Evolutionary conservation across 2,888 invertebrate species (phyloP).

Genomic region (Scelioninae gen. 2): DNA sequence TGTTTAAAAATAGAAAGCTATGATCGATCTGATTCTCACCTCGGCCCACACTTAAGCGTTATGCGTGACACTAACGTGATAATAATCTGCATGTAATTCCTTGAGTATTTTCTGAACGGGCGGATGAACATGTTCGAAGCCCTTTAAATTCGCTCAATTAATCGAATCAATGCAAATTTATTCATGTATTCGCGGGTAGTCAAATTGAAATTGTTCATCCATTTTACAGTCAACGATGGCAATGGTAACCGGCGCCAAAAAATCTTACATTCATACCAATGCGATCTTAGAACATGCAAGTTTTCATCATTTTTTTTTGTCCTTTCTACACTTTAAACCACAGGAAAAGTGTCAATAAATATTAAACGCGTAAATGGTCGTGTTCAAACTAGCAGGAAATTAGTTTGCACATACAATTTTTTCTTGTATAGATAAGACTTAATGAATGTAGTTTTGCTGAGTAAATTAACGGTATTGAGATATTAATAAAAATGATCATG

Average conservation of each 20-base stretch:
- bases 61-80: conserved; percentile 54
- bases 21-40: conserved; percentile 13
- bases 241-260: conserved; percentile 1
- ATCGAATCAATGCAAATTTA: conserved; percentile 56
- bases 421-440: too few species aligned
- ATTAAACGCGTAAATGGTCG: too few species aligned
- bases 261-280: too few species aligned
- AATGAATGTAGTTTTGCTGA: too few species aligned
- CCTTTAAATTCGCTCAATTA: conserved; percentile 55
- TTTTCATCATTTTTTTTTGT: too few species aligned
- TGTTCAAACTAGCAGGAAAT: too few species aligned
- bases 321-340: too few species aligned
- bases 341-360: too few species aligned
- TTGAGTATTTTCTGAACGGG: conserved; percentile 26
- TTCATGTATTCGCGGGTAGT: conserved; percentile 44
- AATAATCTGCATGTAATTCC: conserved; percentile 53
- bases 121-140: conserved; percentile 43
- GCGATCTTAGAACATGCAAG: too few species aligned
- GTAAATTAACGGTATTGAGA: too few species aligned
- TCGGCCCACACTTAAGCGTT: conserved; percentile 29
- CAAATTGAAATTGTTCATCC: conserved; percentile 50
- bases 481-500: too few species aligned
- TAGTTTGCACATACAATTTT: too few species aligned
- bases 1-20: conserved; percentile 3
- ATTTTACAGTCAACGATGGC: conserved; percentile 24